Evolutionary conservation across 2,888 invertebrate genomes (phyloP).

Genomic region (Phengaris arion): DNA sequence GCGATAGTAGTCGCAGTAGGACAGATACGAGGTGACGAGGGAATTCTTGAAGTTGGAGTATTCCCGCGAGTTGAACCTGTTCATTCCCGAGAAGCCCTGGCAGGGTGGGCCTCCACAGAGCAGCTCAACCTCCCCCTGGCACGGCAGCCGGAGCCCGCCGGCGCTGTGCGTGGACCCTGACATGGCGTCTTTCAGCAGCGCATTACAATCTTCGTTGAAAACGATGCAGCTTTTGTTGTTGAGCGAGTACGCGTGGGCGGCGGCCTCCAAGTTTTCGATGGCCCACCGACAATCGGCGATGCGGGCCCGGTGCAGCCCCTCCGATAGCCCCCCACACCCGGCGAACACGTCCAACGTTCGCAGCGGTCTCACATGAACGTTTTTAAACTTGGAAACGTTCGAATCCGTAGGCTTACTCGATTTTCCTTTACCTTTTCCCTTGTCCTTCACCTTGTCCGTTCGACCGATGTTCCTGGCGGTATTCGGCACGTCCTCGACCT

Average conservation of each 20-base stretch:
- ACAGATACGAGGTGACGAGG: slow-evolving; percentile 88
- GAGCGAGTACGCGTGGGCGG: slow-evolving; percentile 87
- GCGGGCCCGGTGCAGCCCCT: slow-evolving; percentile 85
- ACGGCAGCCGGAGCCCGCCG: slow-evolving; percentile 81
- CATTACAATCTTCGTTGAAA: slow-evolving; percentile 91
- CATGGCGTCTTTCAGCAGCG: slow-evolving; percentile 83
- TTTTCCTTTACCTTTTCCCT: slow-evolving; percentile 84
- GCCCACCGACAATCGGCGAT: slow-evolving; percentile 88
- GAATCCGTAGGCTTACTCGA: slow-evolving; percentile 60
- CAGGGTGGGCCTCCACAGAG: slow-evolving; percentile 93
- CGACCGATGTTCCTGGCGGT: slow-evolving; percentile 80
- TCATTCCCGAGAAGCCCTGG: slow-evolving; percentile 95
- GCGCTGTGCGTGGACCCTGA: slow-evolving; percentile 75
- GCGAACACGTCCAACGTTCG: slow-evolving; percentile 90
- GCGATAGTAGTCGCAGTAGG: slow-evolving; percentile 91
- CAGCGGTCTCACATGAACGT: slow-evolving; percentile 71
- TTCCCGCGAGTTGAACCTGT: slow-evolving; percentile 90
- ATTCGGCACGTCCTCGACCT: slow-evolving; percentile 81
- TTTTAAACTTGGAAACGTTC: slow-evolving; percentile 48
- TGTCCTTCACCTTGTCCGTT: slow-evolving; percentile 81
- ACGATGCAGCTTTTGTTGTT: slow-evolving; percentile 87
- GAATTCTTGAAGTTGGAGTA: slow-evolving; percentile 93
- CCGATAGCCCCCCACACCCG: slow-evolving; percentile 91
- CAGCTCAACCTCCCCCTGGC: slow-evolving; percentile 89
- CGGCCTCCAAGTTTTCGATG: slow-evolving; percentile 87